Percentiles rank a stretch among this genome's conserved stretches.
Conservation (phyloP, 1,140 invertebrate genomes). For the Plodia interpunctella region DNA sequence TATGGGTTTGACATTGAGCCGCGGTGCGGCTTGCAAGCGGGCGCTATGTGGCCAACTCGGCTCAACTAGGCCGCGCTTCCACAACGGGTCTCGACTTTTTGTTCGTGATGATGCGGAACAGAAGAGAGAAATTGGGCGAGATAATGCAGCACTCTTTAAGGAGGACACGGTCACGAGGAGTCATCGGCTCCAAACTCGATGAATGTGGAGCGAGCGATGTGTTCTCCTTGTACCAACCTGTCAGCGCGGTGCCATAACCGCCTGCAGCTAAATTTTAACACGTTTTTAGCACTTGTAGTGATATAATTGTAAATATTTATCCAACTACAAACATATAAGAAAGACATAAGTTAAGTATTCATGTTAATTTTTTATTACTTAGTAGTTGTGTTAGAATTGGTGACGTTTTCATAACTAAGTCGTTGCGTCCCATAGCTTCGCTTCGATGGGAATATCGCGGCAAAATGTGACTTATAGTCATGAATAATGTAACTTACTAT, state of each 20-base stretch:
- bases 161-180: conserved; percentile 70
- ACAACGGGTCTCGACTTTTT: conserved; percentile 66
- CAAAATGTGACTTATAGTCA: too few species aligned
- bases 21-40: conserved; percentile 15
- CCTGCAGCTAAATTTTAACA: conserved; percentile 33
- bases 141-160: conserved; percentile 62
- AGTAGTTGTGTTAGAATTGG: too few species aligned
- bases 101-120: conserved; percentile 66
- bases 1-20: conserved; percentile 24
- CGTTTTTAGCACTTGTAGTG: background rate
- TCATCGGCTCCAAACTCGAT: conserved; percentile 65
- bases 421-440: too few species aligned
- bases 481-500: too few species aligned
- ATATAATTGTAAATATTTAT: too few species aligned
- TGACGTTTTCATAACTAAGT: too few species aligned
- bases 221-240: conserved; percentile 59
- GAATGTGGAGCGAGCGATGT: conserved; percentile 62
- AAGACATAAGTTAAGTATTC: too few species aligned
- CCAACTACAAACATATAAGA: too few species aligned
- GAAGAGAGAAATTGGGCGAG: conserved; percentile 71
- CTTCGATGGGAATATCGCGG: too few species aligned
- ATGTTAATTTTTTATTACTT: too few species aligned
- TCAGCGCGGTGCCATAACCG: conserved; percentile 34
- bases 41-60: conserved; percentile 34
- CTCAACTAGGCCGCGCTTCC: conserved; percentile 62